Evolutionary conservation across 2,113 vertebrate genomes (phyloP).

Genomic region (Vidua chalybeata): DNA sequence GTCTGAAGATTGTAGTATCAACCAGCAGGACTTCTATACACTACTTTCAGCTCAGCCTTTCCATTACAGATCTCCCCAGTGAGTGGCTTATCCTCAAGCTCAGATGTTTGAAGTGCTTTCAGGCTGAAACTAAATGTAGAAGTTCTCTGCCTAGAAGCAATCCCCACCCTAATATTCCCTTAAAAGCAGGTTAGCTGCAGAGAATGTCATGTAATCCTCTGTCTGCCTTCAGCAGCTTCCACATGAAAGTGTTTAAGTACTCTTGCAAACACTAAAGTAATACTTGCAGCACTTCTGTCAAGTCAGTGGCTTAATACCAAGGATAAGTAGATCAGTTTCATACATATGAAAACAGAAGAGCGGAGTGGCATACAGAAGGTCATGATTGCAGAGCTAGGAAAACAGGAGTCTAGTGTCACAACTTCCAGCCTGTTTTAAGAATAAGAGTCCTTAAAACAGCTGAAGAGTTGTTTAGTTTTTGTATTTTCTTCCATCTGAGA

Average conservation of each 20-base stretch:
- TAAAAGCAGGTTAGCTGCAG: constrained; percentile 55
- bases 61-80: constrained; percentile 27
- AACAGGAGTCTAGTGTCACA: neutral
- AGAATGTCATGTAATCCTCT: constrained; percentile 35
- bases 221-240: constrained; percentile 13
- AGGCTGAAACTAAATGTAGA: constrained; percentile 19
- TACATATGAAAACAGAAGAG: neutral
- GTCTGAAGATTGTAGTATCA: neutral
- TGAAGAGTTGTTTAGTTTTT: neutral
- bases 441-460: neutral
- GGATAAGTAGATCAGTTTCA: constrained; percentile 1
- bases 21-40: neutral
- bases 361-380: neutral
- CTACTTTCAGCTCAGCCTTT: neutral
- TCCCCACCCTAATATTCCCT: constrained; percentile 19
- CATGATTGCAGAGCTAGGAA: neutral
- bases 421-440: neutral
- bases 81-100: constrained; percentile 46
- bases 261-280: constrained; percentile 35
- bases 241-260: constrained; percentile 27
- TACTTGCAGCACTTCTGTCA: constrained; percentile 21
- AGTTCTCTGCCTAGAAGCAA: constrained; percentile 32
- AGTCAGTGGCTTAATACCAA: constrained; percentile 3
- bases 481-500: neutral
- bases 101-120: constrained; percentile 47